phyloP scores from a whole-genome alignment of 2,797 vertebrate genomes.

The Hirundo rustica region DNA sequence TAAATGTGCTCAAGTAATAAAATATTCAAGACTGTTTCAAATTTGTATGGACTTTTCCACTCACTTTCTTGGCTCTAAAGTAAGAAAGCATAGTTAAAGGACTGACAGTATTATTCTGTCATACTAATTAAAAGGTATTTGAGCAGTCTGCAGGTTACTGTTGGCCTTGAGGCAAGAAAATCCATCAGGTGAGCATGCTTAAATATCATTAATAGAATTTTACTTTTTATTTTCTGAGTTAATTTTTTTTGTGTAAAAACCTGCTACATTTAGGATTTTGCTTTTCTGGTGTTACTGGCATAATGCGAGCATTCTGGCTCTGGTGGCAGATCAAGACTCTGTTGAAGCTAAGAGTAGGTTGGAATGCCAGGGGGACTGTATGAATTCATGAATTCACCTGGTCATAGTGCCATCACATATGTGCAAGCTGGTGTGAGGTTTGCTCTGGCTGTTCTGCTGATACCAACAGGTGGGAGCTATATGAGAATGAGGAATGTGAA shows the following conservation, averaged over 20 bases:
- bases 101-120: constrained; percentile 19
- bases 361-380: not conserved
- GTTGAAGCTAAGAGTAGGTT: not conserved
- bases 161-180: not conserved
- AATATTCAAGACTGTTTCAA: constrained; percentile 1
- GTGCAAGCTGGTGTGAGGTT: not conserved
- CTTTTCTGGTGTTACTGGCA: not conserved
- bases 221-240: constrained; percentile 11
- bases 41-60: constrained; percentile 24
- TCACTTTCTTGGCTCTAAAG: constrained; percentile 54
- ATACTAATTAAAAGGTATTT: constrained; percentile 37
- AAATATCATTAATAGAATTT: not conserved
- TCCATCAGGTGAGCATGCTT: not conserved
- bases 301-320: not conserved
- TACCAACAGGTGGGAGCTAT: not conserved
- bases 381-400: not conserved
- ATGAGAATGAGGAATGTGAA: not conserved
- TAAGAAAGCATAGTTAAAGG: constrained; percentile 20
- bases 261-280: not conserved
- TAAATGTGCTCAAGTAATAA: constrained; percentile 14
- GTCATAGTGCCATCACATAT: not conserved
- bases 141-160: not conserved
- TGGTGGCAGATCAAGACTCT: not conserved
- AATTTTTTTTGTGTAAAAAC: not conserved
- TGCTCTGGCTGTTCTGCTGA: not conserved